phyloP scores from a whole-genome alignment of 2,797 vertebrate species.

The Cichlasoma orientale region DNA sequence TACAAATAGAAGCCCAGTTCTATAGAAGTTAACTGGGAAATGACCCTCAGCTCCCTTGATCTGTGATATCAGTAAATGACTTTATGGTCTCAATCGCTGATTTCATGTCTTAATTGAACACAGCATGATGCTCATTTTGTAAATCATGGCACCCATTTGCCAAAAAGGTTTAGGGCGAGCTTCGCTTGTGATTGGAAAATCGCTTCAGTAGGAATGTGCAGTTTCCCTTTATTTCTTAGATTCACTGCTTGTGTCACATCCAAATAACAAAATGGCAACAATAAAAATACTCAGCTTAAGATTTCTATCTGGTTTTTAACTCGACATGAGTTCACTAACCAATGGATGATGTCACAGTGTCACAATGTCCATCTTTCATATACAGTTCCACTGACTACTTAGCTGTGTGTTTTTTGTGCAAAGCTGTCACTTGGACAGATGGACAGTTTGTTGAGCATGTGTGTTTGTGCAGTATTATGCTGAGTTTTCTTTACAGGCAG shows the following conservation, averaged over 20 bases:
- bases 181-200: neutral
- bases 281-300: neutral
- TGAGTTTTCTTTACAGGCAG: neutral
- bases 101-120: neutral
- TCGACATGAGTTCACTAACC: neutral
- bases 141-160: neutral
- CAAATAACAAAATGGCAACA: neutral
- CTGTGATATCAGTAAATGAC: neutral
- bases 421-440: neutral
- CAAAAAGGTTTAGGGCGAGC: neutral
- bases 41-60: neutral
- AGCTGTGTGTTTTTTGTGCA: neutral
- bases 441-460: neutral
- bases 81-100: neutral
- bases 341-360: neutral
- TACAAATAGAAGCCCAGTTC: neutral
- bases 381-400: rapidly evolving
- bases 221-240: neutral
- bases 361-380: neutral
- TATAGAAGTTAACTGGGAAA: neutral
- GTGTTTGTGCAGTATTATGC: neutral
- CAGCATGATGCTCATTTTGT: neutral
- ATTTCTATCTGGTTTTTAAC: neutral
- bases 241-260: neutral
- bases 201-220: neutral